These are phyloP conservation scores for Artemia sinica DNA, from an alignment of 2,888 invertebrate genomes.

Conservation along the genomic window DNA sequence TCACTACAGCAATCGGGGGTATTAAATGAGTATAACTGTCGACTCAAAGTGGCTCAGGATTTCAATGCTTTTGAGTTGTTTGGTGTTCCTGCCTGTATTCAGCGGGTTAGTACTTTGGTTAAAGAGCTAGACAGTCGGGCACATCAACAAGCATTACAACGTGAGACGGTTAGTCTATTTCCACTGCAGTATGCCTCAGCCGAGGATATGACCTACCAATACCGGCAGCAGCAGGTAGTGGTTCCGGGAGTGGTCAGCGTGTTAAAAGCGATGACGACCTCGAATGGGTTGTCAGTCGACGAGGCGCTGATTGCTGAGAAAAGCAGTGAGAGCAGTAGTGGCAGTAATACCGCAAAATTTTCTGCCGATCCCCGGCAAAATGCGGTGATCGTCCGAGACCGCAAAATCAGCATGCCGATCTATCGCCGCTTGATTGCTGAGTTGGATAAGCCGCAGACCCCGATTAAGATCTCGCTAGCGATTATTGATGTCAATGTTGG, in stretches of 20 bases:
- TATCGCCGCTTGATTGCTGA: neutral
- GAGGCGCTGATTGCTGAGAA: too few species aligned
- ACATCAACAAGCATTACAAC: neutral
- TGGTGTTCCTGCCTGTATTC: neutral
- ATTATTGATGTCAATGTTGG: neutral
- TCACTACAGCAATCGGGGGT: neutral
- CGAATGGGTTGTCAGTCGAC: neutral
- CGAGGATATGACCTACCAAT: neutral
- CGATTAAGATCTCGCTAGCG: neutral
- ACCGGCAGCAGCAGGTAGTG: neutral
- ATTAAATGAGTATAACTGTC: neutral
- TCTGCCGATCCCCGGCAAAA: neutral
- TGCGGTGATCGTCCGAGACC: neutral
- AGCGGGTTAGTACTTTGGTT: neutral
- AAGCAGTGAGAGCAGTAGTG: neutral
- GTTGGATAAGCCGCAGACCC: neutral
- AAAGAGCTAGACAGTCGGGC: neutral
- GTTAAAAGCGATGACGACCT: neutral
- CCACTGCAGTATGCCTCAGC: neutral
- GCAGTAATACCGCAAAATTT: neutral
- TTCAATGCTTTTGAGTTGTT: neutral
- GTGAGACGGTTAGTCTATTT: neutral
- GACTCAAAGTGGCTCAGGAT: neutral
- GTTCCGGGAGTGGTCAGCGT: conserved; percentile 1
- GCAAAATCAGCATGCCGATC: neutral